phyloP scores from a whole-genome alignment of 2,797 vertebrate genomes.

The Onychomys arenicola region DNA sequence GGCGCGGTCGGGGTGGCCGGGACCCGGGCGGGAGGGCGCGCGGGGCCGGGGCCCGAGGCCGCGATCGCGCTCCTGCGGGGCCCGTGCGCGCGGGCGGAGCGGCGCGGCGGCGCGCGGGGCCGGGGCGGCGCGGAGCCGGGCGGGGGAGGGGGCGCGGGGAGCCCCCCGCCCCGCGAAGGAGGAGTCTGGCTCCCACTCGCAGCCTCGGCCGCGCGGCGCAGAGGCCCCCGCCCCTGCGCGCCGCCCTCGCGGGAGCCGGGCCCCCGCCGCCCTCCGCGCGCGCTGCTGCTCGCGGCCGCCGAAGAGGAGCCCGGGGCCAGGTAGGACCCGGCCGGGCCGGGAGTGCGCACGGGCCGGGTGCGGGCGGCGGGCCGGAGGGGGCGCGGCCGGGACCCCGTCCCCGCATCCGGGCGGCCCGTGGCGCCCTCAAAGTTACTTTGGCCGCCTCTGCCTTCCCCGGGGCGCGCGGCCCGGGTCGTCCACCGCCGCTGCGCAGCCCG shows the following conservation, averaged over 20 bases:
- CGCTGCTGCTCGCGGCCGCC: conserved; percentile 74
- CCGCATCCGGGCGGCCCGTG: conserved; percentile 38
- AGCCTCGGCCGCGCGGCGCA: conserved; percentile 63
- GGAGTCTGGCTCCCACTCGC: conserved; percentile 74
- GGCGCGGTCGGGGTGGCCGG: not conserved
- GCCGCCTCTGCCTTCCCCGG: conserved; percentile 3
- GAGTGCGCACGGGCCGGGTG: not conserved
- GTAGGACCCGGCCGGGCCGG: conserved; percentile 65
- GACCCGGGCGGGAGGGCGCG: not conserved
- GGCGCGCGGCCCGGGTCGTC: not conserved
- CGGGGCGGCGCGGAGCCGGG: conserved; percentile 41
- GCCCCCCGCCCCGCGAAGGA: conserved; percentile 67
- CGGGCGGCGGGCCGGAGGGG: not conserved
- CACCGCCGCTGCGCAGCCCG: not conserved
- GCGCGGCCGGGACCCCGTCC: conserved; percentile 56
- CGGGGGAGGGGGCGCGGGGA: conserved; percentile 68
- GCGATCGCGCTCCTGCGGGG: conserved; percentile 51
- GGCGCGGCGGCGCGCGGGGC: conserved; percentile 28
- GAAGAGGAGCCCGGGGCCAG: conserved; percentile 78
- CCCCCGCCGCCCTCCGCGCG: conserved; percentile 73
- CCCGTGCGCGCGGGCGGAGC: not conserved
- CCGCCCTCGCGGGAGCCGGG: conserved; percentile 65
- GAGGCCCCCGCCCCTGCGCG: conserved; percentile 68
- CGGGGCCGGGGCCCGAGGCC: conserved; percentile 26
- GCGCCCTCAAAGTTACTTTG: conserved; percentile 78